Evolutionary conservation across 2,888 invertebrate genomes (phyloP).

Genomic region (Cosmia trapezina): DNA sequence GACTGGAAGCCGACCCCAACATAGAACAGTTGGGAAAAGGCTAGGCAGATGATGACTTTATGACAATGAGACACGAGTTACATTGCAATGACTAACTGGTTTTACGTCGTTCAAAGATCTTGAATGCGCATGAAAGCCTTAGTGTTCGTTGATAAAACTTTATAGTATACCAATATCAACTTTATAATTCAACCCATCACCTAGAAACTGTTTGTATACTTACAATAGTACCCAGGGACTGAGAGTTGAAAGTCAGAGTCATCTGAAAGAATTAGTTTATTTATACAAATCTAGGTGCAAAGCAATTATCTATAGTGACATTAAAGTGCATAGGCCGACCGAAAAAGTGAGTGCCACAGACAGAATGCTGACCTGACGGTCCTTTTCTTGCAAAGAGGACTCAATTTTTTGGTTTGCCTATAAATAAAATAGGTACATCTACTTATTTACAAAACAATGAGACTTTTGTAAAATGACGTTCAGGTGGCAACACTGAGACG

Average conservation of each 20-base stretch:
- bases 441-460: constrained; percentile 36
- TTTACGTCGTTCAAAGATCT: no score
- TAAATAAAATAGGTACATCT: constrained; percentile 14
- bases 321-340: constrained; percentile 29
- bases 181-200: constrained; percentile 40
- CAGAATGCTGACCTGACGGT: neutral
- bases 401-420: constrained; percentile 18
- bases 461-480: no score
- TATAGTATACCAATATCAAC: neutral
- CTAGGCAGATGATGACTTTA: no score
- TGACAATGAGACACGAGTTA: no score
- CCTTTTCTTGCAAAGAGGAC: neutral
- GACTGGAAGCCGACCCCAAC: no score
- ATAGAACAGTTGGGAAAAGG: no score
- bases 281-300: constrained; percentile 74
- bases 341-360: constrained; percentile 9
- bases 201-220: constrained; percentile 72
- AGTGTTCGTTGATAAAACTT: neutral
- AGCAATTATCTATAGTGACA: constrained; percentile 61
- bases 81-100: no score
- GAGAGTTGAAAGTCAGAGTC: constrained; percentile 83
- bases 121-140: neutral
- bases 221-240: constrained; percentile 82
- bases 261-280: constrained; percentile 86
- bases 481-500: no score